Conservation (phyloP, 1,140 invertebrate species). For the Aphelenchoides fujianensis region DNA sequence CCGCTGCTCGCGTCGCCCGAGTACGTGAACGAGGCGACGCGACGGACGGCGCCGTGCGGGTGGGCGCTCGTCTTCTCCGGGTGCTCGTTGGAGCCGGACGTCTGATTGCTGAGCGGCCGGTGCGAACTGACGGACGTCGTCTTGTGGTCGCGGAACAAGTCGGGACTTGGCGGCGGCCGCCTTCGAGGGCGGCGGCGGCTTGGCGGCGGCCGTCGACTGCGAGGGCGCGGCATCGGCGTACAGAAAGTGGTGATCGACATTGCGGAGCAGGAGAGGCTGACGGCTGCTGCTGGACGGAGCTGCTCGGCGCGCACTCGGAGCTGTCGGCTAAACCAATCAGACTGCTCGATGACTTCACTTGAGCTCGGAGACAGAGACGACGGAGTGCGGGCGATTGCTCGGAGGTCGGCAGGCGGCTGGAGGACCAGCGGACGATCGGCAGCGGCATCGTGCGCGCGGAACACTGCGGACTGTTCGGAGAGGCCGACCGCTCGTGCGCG, state of each 20-base stretch:
- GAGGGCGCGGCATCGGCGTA: slow-evolving; percentile 22
- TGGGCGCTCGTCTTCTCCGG: background rate
- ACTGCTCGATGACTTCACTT: slow-evolving; percentile 10
- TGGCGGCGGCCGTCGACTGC: background rate
- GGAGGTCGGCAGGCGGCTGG: background rate
- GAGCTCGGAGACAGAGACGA: background rate
- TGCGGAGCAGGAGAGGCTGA: background rate
- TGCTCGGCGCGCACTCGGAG: slow-evolving; percentile 1
- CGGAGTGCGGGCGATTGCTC: background rate
- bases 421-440: slow-evolving; percentile 12
- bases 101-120: background rate
- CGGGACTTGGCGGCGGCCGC: background rate
- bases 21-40: slow-evolving; percentile 31
- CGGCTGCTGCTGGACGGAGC: background rate
- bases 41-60: slow-evolving; percentile 18
- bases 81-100: background rate
- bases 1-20: background rate
- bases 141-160: background rate
- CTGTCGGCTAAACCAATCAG: slow-evolving; percentile 18
- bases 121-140: slow-evolving; percentile 3
- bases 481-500: too few relatives aligned
- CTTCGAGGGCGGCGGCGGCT: background rate
- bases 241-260: slow-evolving; percentile 17
- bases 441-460: background rate
- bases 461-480: background rate